Percentiles rank a stretch among this genome's conserved stretches.
phyloP scores from a whole-genome alignment of 2,113 vertebrate species.

The Nesoenas mayeri region DNA sequence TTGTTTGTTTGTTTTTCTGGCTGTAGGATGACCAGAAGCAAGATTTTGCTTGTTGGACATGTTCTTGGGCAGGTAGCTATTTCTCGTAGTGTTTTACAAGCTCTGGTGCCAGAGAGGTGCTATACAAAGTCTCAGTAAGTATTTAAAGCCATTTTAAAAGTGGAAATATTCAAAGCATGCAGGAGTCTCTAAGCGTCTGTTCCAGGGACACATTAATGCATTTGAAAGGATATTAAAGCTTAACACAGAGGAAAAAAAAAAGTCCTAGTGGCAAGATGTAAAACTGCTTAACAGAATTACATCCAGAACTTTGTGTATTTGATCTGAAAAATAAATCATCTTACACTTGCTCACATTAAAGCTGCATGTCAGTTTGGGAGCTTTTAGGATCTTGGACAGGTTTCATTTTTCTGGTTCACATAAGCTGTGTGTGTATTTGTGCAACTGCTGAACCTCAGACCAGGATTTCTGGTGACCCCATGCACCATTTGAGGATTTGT shows the following conservation, averaged over 20 bases:
- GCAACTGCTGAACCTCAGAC: slow-evolving; percentile 30
- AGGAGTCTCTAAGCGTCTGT: slow-evolving; percentile 74
- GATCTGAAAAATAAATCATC: slow-evolving; percentile 69
- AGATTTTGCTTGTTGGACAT: slow-evolving; percentile 28
- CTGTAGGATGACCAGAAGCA: slow-evolving; percentile 32
- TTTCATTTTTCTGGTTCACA: slow-evolving; percentile 49
- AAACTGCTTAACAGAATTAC: slow-evolving; percentile 80
- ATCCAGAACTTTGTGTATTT: slow-evolving; percentile 74
- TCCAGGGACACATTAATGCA: slow-evolving; percentile 77
- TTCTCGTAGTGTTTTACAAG: slow-evolving; percentile 69
- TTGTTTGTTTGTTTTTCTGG: background rate
- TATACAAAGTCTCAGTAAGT: slow-evolving; percentile 63
- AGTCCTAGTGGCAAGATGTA: slow-evolving; percentile 76
- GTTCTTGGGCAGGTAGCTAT: slow-evolving; percentile 44
- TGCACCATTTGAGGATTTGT: slow-evolving; percentile 35
- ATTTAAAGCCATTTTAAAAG: slow-evolving; percentile 76
- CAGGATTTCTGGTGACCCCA: slow-evolving; percentile 41
- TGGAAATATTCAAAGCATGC: slow-evolving; percentile 79
- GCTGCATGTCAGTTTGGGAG: slow-evolving; percentile 57
- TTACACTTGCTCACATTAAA: slow-evolving; percentile 68
- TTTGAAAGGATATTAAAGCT: slow-evolving; percentile 81
- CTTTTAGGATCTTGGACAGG: slow-evolving; percentile 58
- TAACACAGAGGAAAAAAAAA: slow-evolving; percentile 65
- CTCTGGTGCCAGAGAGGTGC: slow-evolving; percentile 59
- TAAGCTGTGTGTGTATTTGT: slow-evolving; percentile 24